Percentiles rank a stretch among this genome's conserved stretches.
Evolutionary conservation across 1,140 invertebrate species (phyloP).

Genomic region (Drosophila subobscura): DNA sequence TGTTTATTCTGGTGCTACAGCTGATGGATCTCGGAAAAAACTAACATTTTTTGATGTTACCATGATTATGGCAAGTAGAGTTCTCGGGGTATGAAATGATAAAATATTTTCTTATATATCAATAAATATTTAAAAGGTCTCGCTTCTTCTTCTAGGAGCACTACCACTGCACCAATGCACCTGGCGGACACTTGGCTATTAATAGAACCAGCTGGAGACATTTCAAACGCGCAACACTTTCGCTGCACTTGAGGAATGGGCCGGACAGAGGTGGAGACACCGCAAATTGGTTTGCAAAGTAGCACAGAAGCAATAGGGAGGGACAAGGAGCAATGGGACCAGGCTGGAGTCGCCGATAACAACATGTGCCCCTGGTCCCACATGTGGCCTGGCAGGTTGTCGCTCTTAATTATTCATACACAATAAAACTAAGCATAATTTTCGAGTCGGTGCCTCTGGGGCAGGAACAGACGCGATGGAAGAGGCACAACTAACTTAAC

Average conservation of each 20-base stretch:
- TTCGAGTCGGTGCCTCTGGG: slow-evolving; percentile 4
- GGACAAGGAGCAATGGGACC: neutral
- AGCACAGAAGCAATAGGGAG: neutral
- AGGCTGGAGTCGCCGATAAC: slow-evolving; percentile 21
- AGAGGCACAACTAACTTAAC: slow-evolving; percentile 29
- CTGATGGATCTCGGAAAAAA: too few relatives aligned
- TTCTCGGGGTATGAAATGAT: too few relatives aligned
- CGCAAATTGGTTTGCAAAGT: slow-evolving; percentile 38
- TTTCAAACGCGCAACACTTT: slow-evolving; percentile 44
- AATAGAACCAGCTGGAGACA: slow-evolving; percentile 45
- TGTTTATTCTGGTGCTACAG: too few relatives aligned
- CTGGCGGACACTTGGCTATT: slow-evolving; percentile 40
- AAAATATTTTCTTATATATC: too few relatives aligned
- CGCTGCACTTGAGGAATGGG: slow-evolving; percentile 36
- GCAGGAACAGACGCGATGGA: neutral
- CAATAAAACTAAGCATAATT: slow-evolving; percentile 78
- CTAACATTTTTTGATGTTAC: too few relatives aligned
- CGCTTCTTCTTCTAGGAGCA: too few relatives aligned
- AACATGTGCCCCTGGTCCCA: slow-evolving; percentile 57
- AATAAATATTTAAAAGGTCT: too few relatives aligned
- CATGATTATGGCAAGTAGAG: too few relatives aligned
- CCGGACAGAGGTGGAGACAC: neutral
- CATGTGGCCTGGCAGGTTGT: slow-evolving; percentile 51
- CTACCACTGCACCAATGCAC: neutral
- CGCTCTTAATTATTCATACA: slow-evolving; percentile 68